Percentiles rank a stretch among this genome's conserved stretches.
Conservation (phyloP, 1,140 invertebrate genomes). For the Lineus longissimus region DNA sequence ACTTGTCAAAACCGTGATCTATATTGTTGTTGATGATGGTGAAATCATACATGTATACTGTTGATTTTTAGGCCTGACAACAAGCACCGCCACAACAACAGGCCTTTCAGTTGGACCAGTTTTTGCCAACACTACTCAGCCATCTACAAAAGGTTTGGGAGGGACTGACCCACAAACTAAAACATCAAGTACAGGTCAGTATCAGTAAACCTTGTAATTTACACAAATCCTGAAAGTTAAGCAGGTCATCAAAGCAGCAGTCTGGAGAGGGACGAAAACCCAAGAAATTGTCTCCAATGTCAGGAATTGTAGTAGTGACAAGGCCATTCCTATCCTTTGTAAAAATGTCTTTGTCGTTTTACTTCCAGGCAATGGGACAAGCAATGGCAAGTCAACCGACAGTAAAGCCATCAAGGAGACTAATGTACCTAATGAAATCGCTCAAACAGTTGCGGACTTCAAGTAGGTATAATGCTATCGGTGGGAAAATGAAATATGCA, state of each 20-base stretch:
- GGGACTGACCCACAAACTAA: slow-evolving; percentile 62
- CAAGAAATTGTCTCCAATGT: neutral
- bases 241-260: slow-evolving; percentile 51
- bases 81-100: neutral
- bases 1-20: too few species aligned
- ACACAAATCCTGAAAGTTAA: too few species aligned
- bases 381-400: slow-evolving; percentile 38
- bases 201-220: slow-evolving; percentile 2
- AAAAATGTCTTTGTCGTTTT: slow-evolving; percentile 5
- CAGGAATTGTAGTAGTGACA: too few species aligned
- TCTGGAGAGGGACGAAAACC: slow-evolving; percentile 34
- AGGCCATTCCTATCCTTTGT: neutral
- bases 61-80: slow-evolving; percentile 31
- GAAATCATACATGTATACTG: neutral
- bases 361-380: slow-evolving; percentile 10
- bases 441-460: slow-evolving; percentile 59
- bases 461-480: slow-evolving; percentile 54
- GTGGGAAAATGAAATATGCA: neutral
- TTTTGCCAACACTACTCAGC: slow-evolving; percentile 32
- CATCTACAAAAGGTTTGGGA: slow-evolving; percentile 60
- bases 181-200: slow-evolving; percentile 26
- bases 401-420: slow-evolving; percentile 67
- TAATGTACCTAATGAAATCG: slow-evolving; percentile 69
- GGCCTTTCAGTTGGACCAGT: slow-evolving; percentile 11
- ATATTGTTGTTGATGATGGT: too few species aligned